Conservation (phyloP, 2,888 invertebrate genomes). For the Brachypterus glaber region DNA sequence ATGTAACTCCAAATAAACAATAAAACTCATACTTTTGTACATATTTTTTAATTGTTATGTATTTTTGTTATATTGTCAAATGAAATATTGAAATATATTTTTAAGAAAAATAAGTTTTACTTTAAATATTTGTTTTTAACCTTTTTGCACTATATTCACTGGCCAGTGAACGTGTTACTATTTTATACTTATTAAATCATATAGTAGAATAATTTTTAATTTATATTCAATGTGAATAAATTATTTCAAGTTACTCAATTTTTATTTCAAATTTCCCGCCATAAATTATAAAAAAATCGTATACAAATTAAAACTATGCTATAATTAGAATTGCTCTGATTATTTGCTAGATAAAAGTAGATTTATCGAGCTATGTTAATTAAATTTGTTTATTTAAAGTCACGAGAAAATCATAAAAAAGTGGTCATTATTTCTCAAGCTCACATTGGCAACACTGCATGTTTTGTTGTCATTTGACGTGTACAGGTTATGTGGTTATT, state of each 20-base stretch:
- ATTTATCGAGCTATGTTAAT: too few relatives aligned
- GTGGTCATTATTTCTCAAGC: too few relatives aligned
- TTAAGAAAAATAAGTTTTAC: slow-evolving; percentile 11
- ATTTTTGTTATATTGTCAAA: slow-evolving; percentile 12
- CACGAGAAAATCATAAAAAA: too few relatives aligned
- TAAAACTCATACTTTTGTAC: slow-evolving; percentile 11
- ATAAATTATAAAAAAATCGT: too few relatives aligned
- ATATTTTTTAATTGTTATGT: slow-evolving; percentile 17
- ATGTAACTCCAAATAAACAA: slow-evolving; percentile 8
- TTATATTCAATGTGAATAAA: slow-evolving; percentile 2
- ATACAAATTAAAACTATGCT: too few relatives aligned
- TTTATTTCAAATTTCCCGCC: too few relatives aligned
- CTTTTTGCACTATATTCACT: background rate
- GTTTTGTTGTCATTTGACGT: slow-evolving; percentile 23
- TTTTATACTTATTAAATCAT: slow-evolving; percentile 10
- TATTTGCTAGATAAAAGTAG: too few relatives aligned
- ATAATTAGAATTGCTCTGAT: too few relatives aligned
- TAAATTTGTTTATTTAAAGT: too few relatives aligned
- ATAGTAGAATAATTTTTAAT: slow-evolving; percentile 1
- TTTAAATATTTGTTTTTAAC: slow-evolving; percentile 8
- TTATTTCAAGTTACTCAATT: too few relatives aligned
- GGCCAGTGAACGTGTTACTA: slow-evolving; percentile 12
- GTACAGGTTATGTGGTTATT: slow-evolving; percentile 28
- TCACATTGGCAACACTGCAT: background rate
- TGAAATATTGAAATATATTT: slow-evolving; percentile 16